phyloP scores from a whole-genome alignment of 2,113 vertebrate genomes.

The Furnarius figulus region DNA sequence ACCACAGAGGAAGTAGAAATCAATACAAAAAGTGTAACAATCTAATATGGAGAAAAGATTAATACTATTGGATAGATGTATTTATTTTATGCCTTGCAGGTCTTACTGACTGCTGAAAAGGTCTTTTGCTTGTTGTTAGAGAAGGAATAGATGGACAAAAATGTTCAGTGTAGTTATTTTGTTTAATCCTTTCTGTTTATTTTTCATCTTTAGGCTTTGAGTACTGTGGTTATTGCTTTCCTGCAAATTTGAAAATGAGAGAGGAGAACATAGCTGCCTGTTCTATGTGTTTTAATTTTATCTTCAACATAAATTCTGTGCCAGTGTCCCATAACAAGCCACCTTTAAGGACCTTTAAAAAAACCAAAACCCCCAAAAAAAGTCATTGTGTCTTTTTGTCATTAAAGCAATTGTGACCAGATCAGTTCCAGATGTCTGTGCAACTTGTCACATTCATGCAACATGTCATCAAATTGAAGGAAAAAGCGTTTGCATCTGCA shows the following conservation, averaged over 20 bases:
- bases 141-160: not conserved
- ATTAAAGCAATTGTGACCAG: not conserved
- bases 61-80: not conserved
- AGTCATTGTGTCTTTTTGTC: not conserved
- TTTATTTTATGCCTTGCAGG: not conserved
- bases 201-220: not conserved
- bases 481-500: slow-evolving; percentile 88
- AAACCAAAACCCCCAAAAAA: not conserved
- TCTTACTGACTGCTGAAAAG: not conserved
- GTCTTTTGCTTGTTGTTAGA: not conserved
- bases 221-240: not conserved
- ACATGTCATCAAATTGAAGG: slow-evolving; percentile 82
- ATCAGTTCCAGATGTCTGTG: slow-evolving; percentile 79
- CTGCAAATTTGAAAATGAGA: not conserved
- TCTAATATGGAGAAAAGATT: not conserved
- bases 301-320: not conserved
- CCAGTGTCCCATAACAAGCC: not conserved
- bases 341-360: not conserved
- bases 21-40: not conserved
- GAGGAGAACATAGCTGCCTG: not conserved
- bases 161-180: not conserved
- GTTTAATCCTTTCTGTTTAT: not conserved
- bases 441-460: slow-evolving; percentile 85
- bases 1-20: not conserved
- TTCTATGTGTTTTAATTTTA: not conserved